These are phyloP conservation scores for Nephrotoma appendiculata DNA, from an alignment of 2,888 invertebrate genomes.

Conservation along the genomic window DNA sequence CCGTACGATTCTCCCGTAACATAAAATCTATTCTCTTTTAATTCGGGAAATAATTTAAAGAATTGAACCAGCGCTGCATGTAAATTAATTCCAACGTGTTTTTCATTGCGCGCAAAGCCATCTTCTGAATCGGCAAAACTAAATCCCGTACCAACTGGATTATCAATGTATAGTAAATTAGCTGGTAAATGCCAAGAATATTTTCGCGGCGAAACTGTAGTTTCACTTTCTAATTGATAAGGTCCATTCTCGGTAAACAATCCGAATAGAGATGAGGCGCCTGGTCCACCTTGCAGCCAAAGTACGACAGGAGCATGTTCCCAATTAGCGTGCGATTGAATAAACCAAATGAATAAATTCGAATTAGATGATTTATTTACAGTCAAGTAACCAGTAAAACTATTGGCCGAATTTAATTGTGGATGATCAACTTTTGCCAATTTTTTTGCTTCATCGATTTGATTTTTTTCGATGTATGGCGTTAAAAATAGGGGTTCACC, in stretches of 20 bases:
- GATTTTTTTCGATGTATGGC: constrained; percentile 54
- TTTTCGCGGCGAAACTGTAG: constrained; percentile 27
- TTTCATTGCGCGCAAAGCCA: constrained; percentile 50
- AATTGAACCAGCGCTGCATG: constrained; percentile 48
- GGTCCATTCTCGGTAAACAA: constrained; percentile 51
- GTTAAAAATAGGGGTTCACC: constrained; percentile 57
- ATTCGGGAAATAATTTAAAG: constrained; percentile 44
- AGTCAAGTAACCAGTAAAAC: constrained; percentile 65
- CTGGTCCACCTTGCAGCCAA: constrained; percentile 46
- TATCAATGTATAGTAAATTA: constrained; percentile 49
- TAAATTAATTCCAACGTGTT: constrained; percentile 44
- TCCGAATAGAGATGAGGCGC: constrained; percentile 41
- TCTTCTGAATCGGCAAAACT: constrained; percentile 46
- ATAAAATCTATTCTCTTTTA: constrained; percentile 43
- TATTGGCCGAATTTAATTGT: constrained; percentile 43
- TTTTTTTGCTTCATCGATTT: constrained; percentile 47
- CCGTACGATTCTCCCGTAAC: constrained; percentile 53
- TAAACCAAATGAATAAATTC: constrained; percentile 73
- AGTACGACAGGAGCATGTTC: constrained; percentile 40
- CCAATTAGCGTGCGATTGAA: constrained; percentile 25
- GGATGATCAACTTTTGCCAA: constrained; percentile 38
- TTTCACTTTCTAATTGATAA: constrained; percentile 33
- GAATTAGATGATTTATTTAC: constrained; percentile 58
- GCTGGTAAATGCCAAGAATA: constrained; percentile 47
- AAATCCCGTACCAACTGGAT: constrained; percentile 51